Conservation (phyloP, 2,113 vertebrate genomes). For the Progne subis region DNA sequence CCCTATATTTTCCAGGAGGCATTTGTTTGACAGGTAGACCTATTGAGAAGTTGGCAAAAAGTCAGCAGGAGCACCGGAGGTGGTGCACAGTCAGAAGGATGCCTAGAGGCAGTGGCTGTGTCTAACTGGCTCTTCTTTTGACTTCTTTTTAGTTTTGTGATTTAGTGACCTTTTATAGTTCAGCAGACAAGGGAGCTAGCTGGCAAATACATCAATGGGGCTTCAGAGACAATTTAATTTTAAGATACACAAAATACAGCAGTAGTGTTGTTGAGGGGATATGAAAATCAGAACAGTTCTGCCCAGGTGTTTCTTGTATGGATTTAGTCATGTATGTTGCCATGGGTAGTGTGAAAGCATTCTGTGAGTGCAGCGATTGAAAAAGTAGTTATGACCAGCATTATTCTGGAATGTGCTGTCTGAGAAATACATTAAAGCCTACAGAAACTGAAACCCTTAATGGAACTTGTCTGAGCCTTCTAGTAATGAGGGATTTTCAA, state of each 20-base stretch:
- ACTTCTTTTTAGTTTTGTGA: neutral
- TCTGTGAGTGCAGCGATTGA: neutral
- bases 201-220: neutral
- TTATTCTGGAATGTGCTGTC: neutral
- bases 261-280: neutral
- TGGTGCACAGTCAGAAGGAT: neutral
- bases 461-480: neutral
- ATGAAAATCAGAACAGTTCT: neutral
- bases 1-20: neutral
- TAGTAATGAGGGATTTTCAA: neutral
- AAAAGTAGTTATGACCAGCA: neutral
- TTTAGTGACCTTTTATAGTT: neutral
- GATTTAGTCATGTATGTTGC: neutral
- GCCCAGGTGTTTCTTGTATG: neutral
- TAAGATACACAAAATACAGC: neutral
- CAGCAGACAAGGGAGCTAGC: neutral
- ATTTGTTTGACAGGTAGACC: neutral
- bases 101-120: neutral
- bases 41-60: neutral
- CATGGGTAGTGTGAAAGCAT: neutral
- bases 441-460: neutral
- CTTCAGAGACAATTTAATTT: neutral
- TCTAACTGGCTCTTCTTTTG: neutral
- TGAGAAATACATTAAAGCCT: neutral
- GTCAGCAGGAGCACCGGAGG: neutral